phyloP scores from a whole-genome alignment of 1,140 invertebrate species.

The Drosophila pseudoobscura region DNA sequence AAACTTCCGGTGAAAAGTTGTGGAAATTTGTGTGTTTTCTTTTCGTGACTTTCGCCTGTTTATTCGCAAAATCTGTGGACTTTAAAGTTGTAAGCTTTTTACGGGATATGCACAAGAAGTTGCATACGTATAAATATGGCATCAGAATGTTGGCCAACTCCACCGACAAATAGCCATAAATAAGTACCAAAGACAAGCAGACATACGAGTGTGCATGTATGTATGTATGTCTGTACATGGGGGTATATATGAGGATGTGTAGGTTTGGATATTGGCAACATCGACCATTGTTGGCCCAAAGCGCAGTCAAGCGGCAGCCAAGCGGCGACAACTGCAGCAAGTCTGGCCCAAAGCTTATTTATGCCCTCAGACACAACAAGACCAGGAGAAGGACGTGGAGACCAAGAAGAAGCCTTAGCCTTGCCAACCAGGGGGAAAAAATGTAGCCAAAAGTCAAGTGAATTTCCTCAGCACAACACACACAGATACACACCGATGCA shows the following conservation, averaged over 20 bases:
- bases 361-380: constrained; percentile 47
- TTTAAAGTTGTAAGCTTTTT: constrained; percentile 44
- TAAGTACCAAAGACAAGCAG: constrained; percentile 41
- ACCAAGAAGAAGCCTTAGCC: constrained; percentile 18
- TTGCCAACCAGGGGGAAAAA: constrained; percentile 40
- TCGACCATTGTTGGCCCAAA: constrained; percentile 51
- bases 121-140: constrained; percentile 43
- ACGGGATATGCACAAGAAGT: constrained; percentile 11
- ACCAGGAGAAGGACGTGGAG: constrained; percentile 28
- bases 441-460: constrained; percentile 79
- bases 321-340: constrained; percentile 73
- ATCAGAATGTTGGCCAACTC: constrained; percentile 60
- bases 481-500: constrained; percentile 8
- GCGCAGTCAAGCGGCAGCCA: constrained; percentile 44
- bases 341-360: constrained; percentile 62
- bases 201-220: background rate
- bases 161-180: constrained; percentile 76
- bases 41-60: constrained; percentile 4
- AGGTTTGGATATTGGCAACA: constrained; percentile 52
- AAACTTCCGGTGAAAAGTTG: constrained; percentile 27
- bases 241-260: constrained; percentile 5
- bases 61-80: constrained; percentile 31
- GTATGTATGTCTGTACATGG: constrained; percentile 1
- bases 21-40: constrained; percentile 10
- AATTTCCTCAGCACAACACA: constrained; percentile 66